Evolutionary conservation across 2,113 vertebrate genomes (phyloP).

Genomic region (Rousettus leschenaultii): DNA sequence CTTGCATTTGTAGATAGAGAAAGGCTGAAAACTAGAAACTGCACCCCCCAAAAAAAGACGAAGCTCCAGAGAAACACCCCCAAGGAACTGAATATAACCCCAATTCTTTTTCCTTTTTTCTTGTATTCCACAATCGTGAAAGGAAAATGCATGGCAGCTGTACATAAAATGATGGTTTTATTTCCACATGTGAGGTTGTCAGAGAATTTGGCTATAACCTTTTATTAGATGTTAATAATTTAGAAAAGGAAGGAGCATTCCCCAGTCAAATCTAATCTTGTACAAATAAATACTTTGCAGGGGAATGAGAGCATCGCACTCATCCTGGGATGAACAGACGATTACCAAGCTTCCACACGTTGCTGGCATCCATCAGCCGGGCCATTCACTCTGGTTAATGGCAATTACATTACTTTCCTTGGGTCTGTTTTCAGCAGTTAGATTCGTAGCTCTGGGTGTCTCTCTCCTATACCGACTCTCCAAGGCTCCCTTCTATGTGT

Average conservation of each 20-base stretch:
- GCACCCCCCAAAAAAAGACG: not conserved
- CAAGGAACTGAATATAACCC: not conserved
- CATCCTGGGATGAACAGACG: conserved; percentile 47
- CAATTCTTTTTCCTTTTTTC: not conserved
- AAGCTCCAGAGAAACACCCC: not conserved
- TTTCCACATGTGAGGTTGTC: conserved; percentile 52
- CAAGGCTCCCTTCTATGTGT: not conserved
- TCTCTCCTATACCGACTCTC: conserved; percentile 9
- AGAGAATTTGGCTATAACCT: conserved; percentile 61
- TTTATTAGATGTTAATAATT: conserved; percentile 70
- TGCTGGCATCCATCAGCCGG: conserved; percentile 46
- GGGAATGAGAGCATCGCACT: conserved; percentile 38
- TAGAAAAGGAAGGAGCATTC: conserved; percentile 58
- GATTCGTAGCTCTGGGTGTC: not conserved
- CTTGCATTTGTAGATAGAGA: not conserved
- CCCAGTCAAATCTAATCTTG: conserved; percentile 64
- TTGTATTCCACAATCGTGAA: not conserved
- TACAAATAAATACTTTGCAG: conserved; percentile 58
- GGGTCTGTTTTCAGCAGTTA: conserved; percentile 31
- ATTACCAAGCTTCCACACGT: conserved; percentile 44
- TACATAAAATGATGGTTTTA: conserved; percentile 47
- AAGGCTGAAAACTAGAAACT: not conserved
- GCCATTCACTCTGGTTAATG: conserved; percentile 35
- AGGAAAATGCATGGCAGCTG: not conserved
- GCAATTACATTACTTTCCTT: conserved; percentile 42